These are phyloP conservation scores for Xenus cinereus DNA, from an alignment of 2,113 vertebrate species.

Conservation along the genomic window DNA sequence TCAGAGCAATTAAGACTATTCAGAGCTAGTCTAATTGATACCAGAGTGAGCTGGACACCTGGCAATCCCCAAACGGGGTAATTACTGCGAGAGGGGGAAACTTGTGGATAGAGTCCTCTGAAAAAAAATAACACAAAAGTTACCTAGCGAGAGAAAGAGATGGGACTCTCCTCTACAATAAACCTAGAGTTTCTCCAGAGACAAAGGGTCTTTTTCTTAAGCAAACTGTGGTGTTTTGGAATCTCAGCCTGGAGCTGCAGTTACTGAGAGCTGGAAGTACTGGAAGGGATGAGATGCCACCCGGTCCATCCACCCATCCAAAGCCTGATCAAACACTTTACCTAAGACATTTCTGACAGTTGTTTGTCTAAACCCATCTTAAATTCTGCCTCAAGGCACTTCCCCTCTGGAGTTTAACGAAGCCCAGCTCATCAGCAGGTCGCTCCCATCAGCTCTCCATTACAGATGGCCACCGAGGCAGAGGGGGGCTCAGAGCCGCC, in stretches of 20 bases:
- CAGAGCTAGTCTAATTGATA: not conserved
- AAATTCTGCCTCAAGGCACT: not conserved
- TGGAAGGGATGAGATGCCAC: not conserved
- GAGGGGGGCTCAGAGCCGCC: not conserved
- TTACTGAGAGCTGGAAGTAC: not conserved
- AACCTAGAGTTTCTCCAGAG: not conserved
- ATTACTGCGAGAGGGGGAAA: not conserved
- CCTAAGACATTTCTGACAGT: not conserved
- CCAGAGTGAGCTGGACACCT: not conserved
- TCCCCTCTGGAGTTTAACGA: fast-evolving
- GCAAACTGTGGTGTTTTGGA: not conserved
- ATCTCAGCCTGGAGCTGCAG: not conserved
- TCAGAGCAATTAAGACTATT: not conserved
- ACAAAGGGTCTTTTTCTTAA: not conserved
- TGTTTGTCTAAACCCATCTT: not conserved
- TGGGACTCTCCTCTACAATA: not conserved
- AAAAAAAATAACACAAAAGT: not conserved
- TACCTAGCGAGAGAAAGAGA: not conserved
- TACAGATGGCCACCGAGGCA: not conserved
- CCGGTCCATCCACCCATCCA: not conserved
- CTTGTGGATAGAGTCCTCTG: not conserved
- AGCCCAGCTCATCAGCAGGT: not conserved
- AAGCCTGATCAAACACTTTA: not conserved
- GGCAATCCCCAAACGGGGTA: not conserved
- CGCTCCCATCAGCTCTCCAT: not conserved